Evolutionary conservation across 2,797 vertebrate species (phyloP).

Genomic region (Falco rusticolus): DNA sequence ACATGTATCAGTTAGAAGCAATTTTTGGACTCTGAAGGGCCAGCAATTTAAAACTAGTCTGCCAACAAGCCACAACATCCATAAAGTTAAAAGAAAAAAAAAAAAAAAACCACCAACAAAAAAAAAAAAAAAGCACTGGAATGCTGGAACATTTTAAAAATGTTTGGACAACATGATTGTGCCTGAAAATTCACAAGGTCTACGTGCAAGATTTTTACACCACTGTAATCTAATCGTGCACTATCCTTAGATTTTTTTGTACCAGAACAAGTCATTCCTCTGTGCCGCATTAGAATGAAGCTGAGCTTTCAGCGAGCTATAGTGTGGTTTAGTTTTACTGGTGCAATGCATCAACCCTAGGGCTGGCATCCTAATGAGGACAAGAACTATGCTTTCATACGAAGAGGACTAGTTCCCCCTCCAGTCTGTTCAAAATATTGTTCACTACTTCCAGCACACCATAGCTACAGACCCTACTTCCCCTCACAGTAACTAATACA

Average conservation of each 20-base stretch:
- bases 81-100: not conserved
- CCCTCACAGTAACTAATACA: not conserved
- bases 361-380: slow-evolving; percentile 43
- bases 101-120: not conserved
- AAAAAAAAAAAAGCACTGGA: not conserved
- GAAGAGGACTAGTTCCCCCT: slow-evolving; percentile 70
- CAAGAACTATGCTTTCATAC: slow-evolving; percentile 45
- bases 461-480: not conserved
- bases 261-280: not conserved
- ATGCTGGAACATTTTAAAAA: not conserved
- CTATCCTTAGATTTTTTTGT: not conserved
- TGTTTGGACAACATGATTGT: not conserved
- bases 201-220: not conserved
- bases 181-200: not conserved
- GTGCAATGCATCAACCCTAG: slow-evolving; percentile 19
- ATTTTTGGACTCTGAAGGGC: not conserved
- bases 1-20: not conserved
- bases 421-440: slow-evolving; percentile 69
- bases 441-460: not conserved
- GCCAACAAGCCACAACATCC: not conserved
- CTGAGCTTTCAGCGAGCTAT: not conserved
- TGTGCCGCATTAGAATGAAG: not conserved
- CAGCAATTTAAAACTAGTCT: not conserved
- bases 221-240: not conserved
- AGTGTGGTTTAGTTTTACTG: slow-evolving; percentile 5